These are phyloP conservation scores for Drosophila fuyamai DNA, from an alignment of 1,140 invertebrate species.

Conservation along the genomic window DNA sequence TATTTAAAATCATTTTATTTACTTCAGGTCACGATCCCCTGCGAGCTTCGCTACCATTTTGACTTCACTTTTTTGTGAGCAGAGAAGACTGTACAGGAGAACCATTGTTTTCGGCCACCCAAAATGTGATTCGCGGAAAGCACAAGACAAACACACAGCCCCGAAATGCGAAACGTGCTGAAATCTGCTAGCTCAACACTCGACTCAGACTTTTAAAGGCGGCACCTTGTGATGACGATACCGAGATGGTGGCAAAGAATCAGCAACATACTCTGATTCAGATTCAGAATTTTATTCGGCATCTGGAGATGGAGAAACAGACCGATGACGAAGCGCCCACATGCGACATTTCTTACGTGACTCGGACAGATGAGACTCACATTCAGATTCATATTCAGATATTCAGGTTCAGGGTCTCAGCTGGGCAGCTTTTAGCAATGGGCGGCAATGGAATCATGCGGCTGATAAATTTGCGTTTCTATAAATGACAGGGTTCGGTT, in stretches of 20 bases:
- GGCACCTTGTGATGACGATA: conserved; percentile 58
- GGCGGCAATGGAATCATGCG: conserved; percentile 60
- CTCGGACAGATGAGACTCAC: conserved; percentile 49
- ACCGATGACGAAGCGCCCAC: conserved; percentile 55
- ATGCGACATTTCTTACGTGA: conserved; percentile 53
- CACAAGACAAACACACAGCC: conserved; percentile 72
- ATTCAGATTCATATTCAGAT: conserved; percentile 15
- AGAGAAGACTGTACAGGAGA: conserved; percentile 5
- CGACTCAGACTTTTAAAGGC: conserved; percentile 10
- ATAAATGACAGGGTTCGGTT: conserved; percentile 21
- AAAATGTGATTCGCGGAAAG: conserved; percentile 70
- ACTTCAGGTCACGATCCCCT: background rate
- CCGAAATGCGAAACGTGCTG: conserved; percentile 73
- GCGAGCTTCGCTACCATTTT: conserved; percentile 15
- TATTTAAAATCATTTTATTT: background rate
- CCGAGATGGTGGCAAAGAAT: conserved; percentile 15
- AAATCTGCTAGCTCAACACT: conserved; percentile 66
- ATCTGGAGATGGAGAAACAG: background rate
- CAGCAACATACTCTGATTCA: conserved; percentile 24
- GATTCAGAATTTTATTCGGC: conserved; percentile 6
- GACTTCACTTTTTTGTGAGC: background rate
- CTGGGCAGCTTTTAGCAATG: conserved; percentile 37
- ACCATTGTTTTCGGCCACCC: conserved; percentile 60
- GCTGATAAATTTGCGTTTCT: conserved; percentile 63
- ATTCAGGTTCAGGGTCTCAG: conserved; percentile 38